phyloP scores from a whole-genome alignment of 2,797 vertebrate genomes.

The Xenopus petersii region DNA sequence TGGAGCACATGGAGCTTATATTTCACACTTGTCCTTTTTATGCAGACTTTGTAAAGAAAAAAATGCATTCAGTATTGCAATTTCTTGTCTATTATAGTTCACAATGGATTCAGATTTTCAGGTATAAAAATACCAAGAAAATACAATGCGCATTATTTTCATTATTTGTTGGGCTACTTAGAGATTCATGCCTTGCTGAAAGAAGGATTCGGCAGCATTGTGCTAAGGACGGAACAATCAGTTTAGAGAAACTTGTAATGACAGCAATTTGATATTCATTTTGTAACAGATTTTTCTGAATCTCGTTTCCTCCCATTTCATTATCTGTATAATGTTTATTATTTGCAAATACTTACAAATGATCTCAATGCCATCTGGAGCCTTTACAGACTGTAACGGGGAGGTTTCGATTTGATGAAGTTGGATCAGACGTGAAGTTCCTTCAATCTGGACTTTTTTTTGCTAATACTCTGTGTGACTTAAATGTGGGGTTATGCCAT shows the following conservation, averaged over 20 bases:
- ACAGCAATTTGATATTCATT: conserved; percentile 49
- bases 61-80: conserved; percentile 10
- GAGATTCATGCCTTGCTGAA: conserved; percentile 31
- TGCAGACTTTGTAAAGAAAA: conserved; percentile 18
- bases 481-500: too few species aligned
- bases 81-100: conserved; percentile 37
- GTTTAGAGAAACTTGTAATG: conserved; percentile 35
- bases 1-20: neutral
- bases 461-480: neutral
- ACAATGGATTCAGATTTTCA: conserved; percentile 21
- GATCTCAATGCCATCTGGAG: conserved; percentile 33
- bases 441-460: neutral
- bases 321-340: conserved; percentile 43
- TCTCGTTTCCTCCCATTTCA: conserved; percentile 41
- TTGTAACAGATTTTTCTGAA: conserved; percentile 27
- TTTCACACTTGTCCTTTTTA: neutral
- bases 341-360: conserved; percentile 37
- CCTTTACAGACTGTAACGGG: conserved; percentile 10
- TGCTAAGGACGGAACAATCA: conserved; percentile 33
- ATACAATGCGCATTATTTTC: conserved; percentile 40
- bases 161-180: conserved; percentile 42
- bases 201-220: conserved; percentile 21
- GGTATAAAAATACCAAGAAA: conserved; percentile 27
- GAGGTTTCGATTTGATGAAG: neutral
- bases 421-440: conserved; percentile 3